Conservation (phyloP, 1,140 invertebrate species). For the Stegodyphus dumicola region DNA sequence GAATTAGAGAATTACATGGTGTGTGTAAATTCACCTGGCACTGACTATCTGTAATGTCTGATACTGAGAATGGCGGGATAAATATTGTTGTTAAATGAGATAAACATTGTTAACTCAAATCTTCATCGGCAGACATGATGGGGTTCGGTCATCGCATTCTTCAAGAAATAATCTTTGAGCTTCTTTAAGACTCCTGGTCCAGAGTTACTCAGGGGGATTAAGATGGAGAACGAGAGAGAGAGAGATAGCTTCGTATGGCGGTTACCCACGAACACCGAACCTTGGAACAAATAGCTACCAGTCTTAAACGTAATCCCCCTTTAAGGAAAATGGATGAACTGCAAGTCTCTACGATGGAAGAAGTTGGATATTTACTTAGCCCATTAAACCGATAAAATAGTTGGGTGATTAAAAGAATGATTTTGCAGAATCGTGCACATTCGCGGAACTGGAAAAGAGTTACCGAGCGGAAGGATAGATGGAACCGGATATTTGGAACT, state of each 20-base stretch:
- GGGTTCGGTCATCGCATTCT: conserved; percentile 27
- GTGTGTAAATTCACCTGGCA: no score
- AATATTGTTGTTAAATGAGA: no score
- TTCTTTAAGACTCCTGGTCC: conserved; percentile 42
- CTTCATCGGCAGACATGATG: no score
- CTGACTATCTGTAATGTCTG: no score
- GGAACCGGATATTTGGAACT: no score
- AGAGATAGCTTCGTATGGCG: neutral
- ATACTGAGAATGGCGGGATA: no score
- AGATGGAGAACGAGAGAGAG: neutral
- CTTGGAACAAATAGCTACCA: conserved; percentile 37
- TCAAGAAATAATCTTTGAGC: conserved; percentile 36
- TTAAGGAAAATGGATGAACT: conserved; percentile 56
- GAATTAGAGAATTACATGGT: no score
- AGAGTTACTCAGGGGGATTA: neutral
- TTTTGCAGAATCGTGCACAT: neutral
- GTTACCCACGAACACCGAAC: conserved; percentile 18
- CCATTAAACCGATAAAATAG: conserved; percentile 56
- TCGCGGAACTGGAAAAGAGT: no score
- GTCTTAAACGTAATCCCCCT: conserved; percentile 19
- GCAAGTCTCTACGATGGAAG: neutral
- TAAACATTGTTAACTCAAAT: no score
- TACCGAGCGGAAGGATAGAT: no score
- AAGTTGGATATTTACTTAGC: conserved; percentile 50
- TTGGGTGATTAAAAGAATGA: conserved; percentile 32